Evolutionary conservation across 2,113 vertebrate species (phyloP).

Genomic region (Odocoileus virginianus): DNA sequence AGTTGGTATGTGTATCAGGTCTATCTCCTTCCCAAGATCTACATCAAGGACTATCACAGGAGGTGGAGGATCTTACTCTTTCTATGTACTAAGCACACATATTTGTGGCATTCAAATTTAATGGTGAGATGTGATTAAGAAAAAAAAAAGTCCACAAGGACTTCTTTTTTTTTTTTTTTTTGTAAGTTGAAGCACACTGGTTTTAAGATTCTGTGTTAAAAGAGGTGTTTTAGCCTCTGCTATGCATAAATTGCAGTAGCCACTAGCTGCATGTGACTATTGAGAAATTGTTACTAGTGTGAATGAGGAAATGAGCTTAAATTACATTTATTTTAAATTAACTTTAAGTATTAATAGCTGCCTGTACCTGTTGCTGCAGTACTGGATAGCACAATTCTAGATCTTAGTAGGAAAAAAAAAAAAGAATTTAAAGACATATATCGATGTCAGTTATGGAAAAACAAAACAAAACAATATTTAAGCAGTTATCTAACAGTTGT

Average conservation of each 20-base stretch:
- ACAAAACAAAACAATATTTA: background rate
- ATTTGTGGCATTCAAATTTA: background rate
- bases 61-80: background rate
- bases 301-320: background rate
- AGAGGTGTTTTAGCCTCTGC: background rate
- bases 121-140: background rate
- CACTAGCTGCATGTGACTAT: background rate
- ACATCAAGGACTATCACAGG: background rate
- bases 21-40: background rate
- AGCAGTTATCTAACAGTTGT: background rate
- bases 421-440: background rate
- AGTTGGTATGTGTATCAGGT: background rate
- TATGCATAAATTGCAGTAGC: background rate
- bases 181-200: background rate
- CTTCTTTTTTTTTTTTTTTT: background rate
- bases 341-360: background rate
- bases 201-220: background rate
- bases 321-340: background rate
- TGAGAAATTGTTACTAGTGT: background rate
- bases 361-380: background rate
- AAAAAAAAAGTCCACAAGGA: background rate
- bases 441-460: background rate
- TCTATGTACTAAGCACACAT: background rate
- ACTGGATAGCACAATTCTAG: background rate
- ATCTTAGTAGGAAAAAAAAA: background rate